These are phyloP conservation scores for Thunnus albacares DNA, from an alignment of 2,797 vertebrate genomes.

Conservation along the genomic window DNA sequence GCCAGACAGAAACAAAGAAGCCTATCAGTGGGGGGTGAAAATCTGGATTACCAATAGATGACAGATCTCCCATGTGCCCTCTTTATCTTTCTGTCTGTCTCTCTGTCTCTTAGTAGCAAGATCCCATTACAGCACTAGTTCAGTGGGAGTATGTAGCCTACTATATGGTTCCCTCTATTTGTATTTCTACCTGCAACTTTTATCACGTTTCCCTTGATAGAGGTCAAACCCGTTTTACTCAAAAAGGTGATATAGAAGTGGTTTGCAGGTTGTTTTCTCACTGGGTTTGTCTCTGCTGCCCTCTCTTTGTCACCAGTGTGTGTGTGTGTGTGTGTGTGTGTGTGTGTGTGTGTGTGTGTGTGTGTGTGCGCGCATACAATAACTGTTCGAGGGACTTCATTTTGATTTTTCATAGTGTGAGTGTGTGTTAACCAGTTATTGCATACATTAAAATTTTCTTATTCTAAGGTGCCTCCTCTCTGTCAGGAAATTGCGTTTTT, in stretches of 20 bases:
- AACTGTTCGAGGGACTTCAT: constrained; percentile 4
- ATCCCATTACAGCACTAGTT: constrained; percentile 10
- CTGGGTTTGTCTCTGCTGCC: constrained; percentile 60
- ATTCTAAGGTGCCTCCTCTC: constrained; percentile 29
- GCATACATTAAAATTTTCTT: constrained; percentile 18
- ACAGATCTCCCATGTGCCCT: constrained; percentile 36
- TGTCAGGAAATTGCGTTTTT: constrained; percentile 51
- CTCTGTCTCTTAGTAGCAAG: constrained; percentile 19
- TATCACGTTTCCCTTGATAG: neutral
- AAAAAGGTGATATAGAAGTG: constrained; percentile 9
- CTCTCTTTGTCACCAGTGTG: constrained; percentile 46
- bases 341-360: constrained; percentile 9
- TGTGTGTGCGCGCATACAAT: too few species aligned
- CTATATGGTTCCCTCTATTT: neutral
- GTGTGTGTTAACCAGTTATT: constrained; percentile 11
- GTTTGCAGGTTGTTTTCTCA: neutral
- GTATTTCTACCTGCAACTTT: constrained; percentile 10
- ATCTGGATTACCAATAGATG: constrained; percentile 63
- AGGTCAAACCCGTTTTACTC: neutral
- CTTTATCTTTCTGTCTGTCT: constrained; percentile 10
- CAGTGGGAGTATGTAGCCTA: neutral
- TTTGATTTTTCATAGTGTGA: neutral
- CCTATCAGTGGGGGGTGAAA: constrained; percentile 40
- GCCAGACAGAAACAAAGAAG: constrained; percentile 52
- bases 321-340: constrained; percentile 6